Evolutionary conservation across 2,888 invertebrate species (phyloP).

Genomic region (Drosophila setosimentum): DNA sequence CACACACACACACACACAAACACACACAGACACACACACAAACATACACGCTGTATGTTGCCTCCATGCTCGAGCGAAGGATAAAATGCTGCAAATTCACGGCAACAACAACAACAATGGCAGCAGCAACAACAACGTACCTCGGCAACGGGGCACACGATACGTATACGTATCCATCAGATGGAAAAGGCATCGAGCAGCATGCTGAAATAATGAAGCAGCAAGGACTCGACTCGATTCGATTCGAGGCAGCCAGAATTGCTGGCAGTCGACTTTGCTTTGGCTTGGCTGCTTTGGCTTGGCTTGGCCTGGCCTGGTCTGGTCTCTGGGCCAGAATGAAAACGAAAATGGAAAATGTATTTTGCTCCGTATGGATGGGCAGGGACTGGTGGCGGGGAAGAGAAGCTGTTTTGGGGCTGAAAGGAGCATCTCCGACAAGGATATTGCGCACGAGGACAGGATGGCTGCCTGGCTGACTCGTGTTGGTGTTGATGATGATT

Average conservation of each 20-base stretch:
- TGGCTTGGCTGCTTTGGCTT: constrained; percentile 26
- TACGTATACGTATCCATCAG: constrained; percentile 82
- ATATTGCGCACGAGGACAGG: constrained; percentile 80
- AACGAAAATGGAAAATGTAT: constrained; percentile 79
- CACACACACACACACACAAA: constrained; percentile 34
- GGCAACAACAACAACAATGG: constrained; percentile 58
- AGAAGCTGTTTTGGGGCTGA: constrained; percentile 31
- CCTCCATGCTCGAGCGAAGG: constrained; percentile 68
- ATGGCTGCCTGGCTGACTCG: constrained; percentile 72
- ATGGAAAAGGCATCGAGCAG: constrained; percentile 81
- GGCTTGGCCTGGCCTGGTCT: constrained; percentile 39
- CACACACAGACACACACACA: constrained; percentile 34
- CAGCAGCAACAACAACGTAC: constrained; percentile 37
- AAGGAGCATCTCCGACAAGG: constrained; percentile 67
- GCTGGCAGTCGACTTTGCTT: constrained; percentile 52
- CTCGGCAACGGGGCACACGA: constrained; percentile 60
- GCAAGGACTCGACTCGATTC: constrained; percentile 73
- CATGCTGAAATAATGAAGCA: constrained; percentile 81
- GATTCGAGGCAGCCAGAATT: constrained; percentile 30
- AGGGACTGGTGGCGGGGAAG: not conserved
- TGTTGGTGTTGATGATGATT: constrained; percentile 76
- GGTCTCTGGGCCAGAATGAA: constrained; percentile 71
- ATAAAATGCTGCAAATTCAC: constrained; percentile 81
- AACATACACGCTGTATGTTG: constrained; percentile 42
- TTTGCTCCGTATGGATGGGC: constrained; percentile 27